phyloP scores from a whole-genome alignment of 2,888 invertebrate species.

The Epirrhoe tristata region DNA sequence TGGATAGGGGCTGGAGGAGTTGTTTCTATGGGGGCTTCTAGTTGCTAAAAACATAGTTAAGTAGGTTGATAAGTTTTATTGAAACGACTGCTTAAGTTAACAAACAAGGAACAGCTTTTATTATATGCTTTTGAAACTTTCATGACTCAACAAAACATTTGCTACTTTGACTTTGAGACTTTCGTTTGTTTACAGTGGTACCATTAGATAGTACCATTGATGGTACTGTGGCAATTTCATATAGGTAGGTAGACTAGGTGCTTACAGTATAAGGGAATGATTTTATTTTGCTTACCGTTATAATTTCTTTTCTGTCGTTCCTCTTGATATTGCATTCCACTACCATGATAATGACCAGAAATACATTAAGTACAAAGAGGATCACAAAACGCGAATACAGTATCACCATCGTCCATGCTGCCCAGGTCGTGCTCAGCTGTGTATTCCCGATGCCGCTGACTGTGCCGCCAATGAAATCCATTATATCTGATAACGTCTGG shows the following conservation, averaged over 20 bases:
- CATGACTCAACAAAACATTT: not conserved
- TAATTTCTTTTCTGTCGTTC: constrained; percentile 32
- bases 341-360: constrained; percentile 61
- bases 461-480: constrained; percentile 64
- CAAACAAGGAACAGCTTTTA: not conserved
- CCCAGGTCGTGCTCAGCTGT: constrained; percentile 59
- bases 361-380: constrained; percentile 78
- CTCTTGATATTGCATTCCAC: constrained; percentile 58
- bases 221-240: no score
- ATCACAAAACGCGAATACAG: constrained; percentile 76
- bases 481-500: constrained; percentile 66
- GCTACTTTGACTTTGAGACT: not conserved
- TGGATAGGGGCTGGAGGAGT: constrained; percentile 2
- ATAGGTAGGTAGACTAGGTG: no score
- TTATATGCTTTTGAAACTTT: not conserved
- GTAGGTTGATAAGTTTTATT: not conserved
- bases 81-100: not conserved
- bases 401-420: constrained; percentile 76
- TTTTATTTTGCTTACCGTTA: constrained; percentile 45
- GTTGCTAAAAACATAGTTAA: constrained; percentile 46
- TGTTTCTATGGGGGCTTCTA: constrained; percentile 54
- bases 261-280: no score
- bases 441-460: constrained; percentile 60
- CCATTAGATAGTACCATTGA: no score
- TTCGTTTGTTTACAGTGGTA: no score